Base-by-base conservation (phyloP, 1,140 invertebrate species). In the Heliothis subflexa region DNA sequence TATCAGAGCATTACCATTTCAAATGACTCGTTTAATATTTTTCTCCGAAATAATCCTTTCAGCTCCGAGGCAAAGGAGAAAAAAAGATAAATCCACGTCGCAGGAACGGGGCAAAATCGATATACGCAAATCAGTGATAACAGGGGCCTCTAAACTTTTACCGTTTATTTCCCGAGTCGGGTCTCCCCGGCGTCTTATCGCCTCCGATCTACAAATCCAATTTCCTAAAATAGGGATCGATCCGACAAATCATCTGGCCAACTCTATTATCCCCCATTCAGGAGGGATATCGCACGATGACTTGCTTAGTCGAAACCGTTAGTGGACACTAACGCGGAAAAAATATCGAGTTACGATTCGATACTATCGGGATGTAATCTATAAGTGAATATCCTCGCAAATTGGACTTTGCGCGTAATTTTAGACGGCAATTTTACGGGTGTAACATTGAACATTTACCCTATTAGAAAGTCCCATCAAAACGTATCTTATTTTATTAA, bases 141-240 rank as follows among this genome's bases (percentile, higher is more conserved):
- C 86, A 81, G 84, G 81, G 82, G 61, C 78, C 80, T 80, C 78
- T 85, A 85, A 91, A 89, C 85, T 89, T 89, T 91, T 88, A 86
- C 87, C 86, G 85, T 88, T 86, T 82, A 85, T 81, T 84, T 78
- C 84, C 79, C 80, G 71, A 54, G 45, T 66, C 78, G 73, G 62
- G 66, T 61, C 64, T 54, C 82, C 78, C 21, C 68, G 16, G 59
- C 76, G 78, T 64, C 81, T 75, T 83, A 80, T 81, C 81, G 68
- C 59, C 72, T 82, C 83, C 89, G 90, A 95, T 95, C 93, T 94
- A 93, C 93, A 95, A 94, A 95, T 95, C 93, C 94, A 94, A 95
- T 95, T 94, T 95, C 94, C 94, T 90, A 91, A 95, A 95, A 94
- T 94, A 94, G 93, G 90, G 89, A 91, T 93, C 91, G 93, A 95